Percentiles rank a stretch among this genome's conserved stretches.
Evolutionary conservation across 2,888 invertebrate species (phyloP).

Genomic region (Acrobasis suavella): DNA sequence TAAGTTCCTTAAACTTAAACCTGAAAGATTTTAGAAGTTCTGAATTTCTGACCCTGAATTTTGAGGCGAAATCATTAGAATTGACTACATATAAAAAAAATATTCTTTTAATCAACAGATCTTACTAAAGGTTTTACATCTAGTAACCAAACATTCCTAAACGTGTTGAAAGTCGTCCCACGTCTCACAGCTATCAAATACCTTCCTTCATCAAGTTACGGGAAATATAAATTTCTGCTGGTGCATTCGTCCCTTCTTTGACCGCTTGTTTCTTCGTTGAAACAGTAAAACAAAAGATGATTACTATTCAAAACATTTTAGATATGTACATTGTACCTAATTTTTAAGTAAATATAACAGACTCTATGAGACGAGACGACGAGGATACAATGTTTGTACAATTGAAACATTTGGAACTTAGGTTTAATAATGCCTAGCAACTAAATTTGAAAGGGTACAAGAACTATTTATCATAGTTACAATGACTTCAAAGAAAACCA

Average conservation of each 20-base stretch:
- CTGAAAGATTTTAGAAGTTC: too few species aligned
- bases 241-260: neutral
- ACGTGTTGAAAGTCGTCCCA: constrained; percentile 4
- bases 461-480: neutral
- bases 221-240: constrained; percentile 12
- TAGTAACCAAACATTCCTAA: constrained; percentile 2
- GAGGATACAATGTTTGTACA: too few species aligned
- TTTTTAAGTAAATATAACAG: too few species aligned
- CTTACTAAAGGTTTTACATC: neutral
- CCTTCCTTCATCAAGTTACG: constrained; percentile 18
- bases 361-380: too few species aligned
- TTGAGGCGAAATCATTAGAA: too few species aligned
- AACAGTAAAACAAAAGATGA: too few species aligned
- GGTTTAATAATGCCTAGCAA: neutral
- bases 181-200: constrained; percentile 16
- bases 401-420: neutral
- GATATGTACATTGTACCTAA: too few species aligned
- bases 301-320: too few species aligned
- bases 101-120: too few species aligned
- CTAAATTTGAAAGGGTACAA: neutral
- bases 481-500: neutral
- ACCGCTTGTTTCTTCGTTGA: neutral
- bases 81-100: too few species aligned
- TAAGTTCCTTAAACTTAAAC: too few species aligned
- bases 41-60: too few species aligned